Evolutionary conservation across 2,797 vertebrate species (phyloP).

Genomic region (Threskiornis aethiopicus): DNA sequence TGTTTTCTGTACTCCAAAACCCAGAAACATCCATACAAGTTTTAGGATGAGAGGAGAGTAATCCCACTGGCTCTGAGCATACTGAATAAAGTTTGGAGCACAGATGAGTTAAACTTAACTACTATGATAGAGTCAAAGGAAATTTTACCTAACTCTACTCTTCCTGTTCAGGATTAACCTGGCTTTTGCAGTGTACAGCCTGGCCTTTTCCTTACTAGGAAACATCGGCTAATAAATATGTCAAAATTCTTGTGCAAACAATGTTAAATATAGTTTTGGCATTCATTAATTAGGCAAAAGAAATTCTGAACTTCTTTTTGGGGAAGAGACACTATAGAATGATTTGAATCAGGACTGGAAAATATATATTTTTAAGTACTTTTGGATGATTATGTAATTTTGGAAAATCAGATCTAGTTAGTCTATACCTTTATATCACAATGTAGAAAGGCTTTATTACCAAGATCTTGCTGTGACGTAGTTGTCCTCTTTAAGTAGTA

Average conservation of each 20-base stretch:
- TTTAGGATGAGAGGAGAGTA: neutral
- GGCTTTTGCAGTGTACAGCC: neutral
- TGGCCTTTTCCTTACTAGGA: neutral
- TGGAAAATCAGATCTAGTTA: neutral
- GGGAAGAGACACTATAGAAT: neutral
- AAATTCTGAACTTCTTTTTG: neutral
- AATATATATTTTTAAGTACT: neutral
- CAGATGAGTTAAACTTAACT: neutral
- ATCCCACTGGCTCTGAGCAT: neutral
- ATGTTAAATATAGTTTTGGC: neutral
- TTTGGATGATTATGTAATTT: neutral
- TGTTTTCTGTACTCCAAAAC: neutral
- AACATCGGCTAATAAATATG: neutral
- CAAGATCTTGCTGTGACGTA: neutral
- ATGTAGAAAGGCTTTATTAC: neutral
- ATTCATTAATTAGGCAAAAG: neutral
- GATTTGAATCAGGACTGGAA: neutral
- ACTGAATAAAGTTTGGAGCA: neutral
- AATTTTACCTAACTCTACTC: neutral
- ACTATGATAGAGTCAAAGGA: neutral
- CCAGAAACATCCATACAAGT: neutral
- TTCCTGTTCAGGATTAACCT: neutral
- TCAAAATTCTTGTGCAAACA: neutral
- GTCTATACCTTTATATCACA: neutral
- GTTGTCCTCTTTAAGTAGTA: neutral